These are phyloP conservation scores for Alauda arvensis DNA, from an alignment of 2,797 vertebrate genomes.

Conservation along the genomic window DNA sequence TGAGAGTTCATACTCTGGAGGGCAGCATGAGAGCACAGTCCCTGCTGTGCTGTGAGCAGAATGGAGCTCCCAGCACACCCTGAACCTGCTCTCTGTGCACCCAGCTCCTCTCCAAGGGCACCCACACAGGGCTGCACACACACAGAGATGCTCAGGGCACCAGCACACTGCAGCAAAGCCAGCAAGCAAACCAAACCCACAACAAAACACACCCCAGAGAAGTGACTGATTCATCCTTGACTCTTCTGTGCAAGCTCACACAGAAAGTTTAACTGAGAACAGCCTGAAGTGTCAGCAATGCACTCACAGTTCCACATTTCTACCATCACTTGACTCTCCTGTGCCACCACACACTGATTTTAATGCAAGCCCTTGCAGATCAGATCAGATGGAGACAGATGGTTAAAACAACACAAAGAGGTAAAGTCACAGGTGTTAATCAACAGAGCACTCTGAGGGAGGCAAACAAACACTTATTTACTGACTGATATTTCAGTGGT, in stretches of 20 bases:
- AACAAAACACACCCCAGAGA: neutral
- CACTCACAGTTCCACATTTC: neutral
- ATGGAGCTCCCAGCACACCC: neutral
- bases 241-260: neutral
- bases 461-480: neutral
- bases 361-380: neutral
- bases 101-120: neutral
- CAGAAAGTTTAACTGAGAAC: neutral
- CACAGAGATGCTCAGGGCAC: neutral
- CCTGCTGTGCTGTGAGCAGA: neutral
- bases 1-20: conserved; percentile 30
- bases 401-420: neutral
- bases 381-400: neutral
- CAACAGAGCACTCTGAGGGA: neutral
- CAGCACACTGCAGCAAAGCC: neutral
- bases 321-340: neutral
- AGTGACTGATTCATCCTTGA: neutral
- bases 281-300: neutral
- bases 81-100: neutral
- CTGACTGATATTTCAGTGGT: neutral
- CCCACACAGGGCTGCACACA: neutral
- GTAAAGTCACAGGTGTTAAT: neutral
- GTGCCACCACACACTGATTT: neutral
- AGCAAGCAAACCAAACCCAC: neutral
- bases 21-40: conserved; percentile 38